Conservation (phyloP, 2,797 vertebrate species). For the Phataginus tetradactyla region DNA sequence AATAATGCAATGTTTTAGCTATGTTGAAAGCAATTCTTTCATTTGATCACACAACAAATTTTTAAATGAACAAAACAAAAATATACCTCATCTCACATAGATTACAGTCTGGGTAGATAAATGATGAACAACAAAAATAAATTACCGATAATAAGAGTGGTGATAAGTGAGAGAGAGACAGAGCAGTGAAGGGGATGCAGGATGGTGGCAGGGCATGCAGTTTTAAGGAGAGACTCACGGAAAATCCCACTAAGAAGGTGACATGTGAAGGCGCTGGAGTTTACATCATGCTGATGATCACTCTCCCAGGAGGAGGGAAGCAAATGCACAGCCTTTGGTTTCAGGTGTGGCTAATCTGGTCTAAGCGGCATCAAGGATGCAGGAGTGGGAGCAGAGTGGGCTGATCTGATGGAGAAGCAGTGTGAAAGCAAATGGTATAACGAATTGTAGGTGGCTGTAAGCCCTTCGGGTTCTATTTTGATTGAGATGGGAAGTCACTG, state of each 20-base stretch:
- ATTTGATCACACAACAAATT: not conserved
- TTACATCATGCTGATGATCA: not conserved
- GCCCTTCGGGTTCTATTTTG: not conserved
- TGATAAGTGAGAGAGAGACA: not conserved
- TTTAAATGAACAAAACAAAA: not conserved
- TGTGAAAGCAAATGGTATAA: rapidly evolving
- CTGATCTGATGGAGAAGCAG: not conserved
- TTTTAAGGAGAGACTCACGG: not conserved
- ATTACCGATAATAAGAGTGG: not conserved
- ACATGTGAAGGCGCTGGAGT: not conserved
- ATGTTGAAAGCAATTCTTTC: not conserved
- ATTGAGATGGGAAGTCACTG: not conserved
- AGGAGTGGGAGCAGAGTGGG: not conserved
- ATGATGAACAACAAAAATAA: not conserved
- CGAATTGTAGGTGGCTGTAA: rapidly evolving
- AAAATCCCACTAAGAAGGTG: not conserved
- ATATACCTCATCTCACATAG: not conserved
- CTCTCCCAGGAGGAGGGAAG: not conserved
- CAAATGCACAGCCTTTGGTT: not conserved
- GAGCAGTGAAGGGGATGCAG: not conserved
- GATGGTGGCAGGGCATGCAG: not conserved
- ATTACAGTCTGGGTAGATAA: not conserved
- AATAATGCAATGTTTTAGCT: not conserved
- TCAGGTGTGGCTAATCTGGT: not conserved
- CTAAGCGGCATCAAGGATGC: not conserved